A percentile compares a stretch with the other conserved stretches of the same genome.
phyloP scores from a whole-genome alignment of 2,797 vertebrate species.

The Brachymystax lenok region DNA sequence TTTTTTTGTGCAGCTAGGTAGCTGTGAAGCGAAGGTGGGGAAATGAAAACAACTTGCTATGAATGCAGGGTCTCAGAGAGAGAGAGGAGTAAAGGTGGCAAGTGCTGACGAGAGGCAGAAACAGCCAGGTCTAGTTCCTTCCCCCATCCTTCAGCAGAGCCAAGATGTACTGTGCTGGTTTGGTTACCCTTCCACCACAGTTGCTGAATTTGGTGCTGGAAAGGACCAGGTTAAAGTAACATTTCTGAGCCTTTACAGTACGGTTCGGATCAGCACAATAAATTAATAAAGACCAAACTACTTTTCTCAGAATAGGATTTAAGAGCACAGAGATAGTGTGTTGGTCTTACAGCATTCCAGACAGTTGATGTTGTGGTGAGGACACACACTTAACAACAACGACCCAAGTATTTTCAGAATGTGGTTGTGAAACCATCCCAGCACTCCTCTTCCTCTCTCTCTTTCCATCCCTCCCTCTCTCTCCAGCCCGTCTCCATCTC shows the following conservation, averaged over 20 bases:
- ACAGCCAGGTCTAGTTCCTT: conserved; percentile 44
- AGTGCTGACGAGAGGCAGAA: conserved; percentile 77
- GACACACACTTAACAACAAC: conserved; percentile 47
- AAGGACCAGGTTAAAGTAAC: too few relatives aligned
- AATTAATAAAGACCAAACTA: background rate
- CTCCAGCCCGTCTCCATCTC: background rate
- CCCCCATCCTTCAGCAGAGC: background rate
- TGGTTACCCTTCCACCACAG: background rate
- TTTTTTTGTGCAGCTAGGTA: conserved; percentile 54
- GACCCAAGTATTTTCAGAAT: conserved; percentile 43
- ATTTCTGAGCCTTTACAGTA: background rate
- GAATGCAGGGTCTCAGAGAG: conserved; percentile 76
- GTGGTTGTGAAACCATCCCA: conserved; percentile 48
- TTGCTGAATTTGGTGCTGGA: background rate
- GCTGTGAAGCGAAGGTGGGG: conserved; percentile 64
- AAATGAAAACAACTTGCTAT: conserved; percentile 79
- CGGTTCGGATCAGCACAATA: background rate
- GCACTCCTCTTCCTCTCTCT: background rate
- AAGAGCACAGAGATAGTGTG: conserved; percentile 62
- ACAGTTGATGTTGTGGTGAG: conserved; percentile 59
- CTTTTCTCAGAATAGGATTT: conserved; percentile 17
- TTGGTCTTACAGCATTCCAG: conserved; percentile 51
- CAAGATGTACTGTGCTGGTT: background rate
- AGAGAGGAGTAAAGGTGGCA: conserved; percentile 49
- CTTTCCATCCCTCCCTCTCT: background rate